These are phyloP conservation scores for Acrobasis consociella DNA, from an alignment of 2,888 invertebrate species.

Conservation along the genomic window DNA sequence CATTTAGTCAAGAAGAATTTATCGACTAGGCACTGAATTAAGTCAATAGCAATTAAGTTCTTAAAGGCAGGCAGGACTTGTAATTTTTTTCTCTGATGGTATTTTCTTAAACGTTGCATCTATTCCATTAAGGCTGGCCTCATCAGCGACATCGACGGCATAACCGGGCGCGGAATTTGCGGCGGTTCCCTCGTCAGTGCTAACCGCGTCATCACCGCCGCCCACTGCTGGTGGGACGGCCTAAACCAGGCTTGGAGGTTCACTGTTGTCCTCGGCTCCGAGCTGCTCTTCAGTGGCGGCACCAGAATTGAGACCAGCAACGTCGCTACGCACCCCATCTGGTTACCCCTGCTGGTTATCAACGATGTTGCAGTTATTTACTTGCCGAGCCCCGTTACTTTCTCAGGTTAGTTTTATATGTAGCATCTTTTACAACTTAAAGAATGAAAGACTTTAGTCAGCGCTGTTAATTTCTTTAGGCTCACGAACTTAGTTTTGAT, in stretches of 20 bases:
- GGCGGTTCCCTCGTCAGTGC: constrained; percentile 51
- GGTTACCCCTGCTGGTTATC: constrained; percentile 44
- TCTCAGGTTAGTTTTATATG: constrained; percentile 40
- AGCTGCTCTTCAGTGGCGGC: constrained; percentile 51
- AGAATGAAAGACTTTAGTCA: background rate
- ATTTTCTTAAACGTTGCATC: background rate
- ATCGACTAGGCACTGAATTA: no score
- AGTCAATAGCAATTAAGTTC: no score
- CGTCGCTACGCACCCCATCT: constrained; percentile 47
- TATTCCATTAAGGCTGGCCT: constrained; percentile 44
- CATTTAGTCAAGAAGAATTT: no score
- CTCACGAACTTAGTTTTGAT: no score
- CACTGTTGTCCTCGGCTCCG: constrained; percentile 54
- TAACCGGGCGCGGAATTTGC: constrained; percentile 46
- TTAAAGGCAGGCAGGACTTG: no score
- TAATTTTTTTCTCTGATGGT: no score
- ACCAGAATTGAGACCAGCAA: constrained; percentile 43
- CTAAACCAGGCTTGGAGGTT: constrained; percentile 48
- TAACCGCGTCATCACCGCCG: constrained; percentile 52
- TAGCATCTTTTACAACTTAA: background rate
- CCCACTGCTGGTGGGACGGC: constrained; percentile 69
- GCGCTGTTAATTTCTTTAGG: no score
- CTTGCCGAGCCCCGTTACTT: constrained; percentile 38
- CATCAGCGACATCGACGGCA: constrained; percentile 40
- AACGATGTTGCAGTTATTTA: constrained; percentile 57